A percentile compares a stretch with the other conserved stretches of the same genome.
Evolutionary conservation across 2,888 invertebrate species (phyloP).

Genomic region (Meiosimyza decipiens): DNA sequence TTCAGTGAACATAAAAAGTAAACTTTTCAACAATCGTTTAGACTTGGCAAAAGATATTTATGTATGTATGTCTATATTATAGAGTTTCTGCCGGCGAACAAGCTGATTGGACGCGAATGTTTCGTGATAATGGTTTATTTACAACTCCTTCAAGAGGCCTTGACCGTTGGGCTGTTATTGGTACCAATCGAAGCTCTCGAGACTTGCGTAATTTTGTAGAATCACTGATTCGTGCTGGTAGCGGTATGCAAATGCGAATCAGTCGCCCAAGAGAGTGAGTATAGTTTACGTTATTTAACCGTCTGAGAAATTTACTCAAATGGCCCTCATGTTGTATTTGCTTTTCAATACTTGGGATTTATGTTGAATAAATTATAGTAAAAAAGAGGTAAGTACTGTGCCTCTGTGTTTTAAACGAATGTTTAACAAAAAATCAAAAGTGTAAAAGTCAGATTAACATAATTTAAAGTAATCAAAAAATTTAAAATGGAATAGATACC

Average conservation of each 20-base stretch:
- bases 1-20: conserved; percentile 66
- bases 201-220: conserved; percentile 58
- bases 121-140: conserved; percentile 70
- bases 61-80: conserved; percentile 10
- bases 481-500: no score
- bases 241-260: conserved; percentile 67
- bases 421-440: neutral
- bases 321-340: neutral
- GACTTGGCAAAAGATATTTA: neutral
- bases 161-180: conserved; percentile 66
- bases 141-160: conserved; percentile 60
- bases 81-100: conserved; percentile 68
- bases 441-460: neutral
- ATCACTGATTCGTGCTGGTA: conserved; percentile 63
- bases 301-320: neutral
- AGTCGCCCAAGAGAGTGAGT: conserved; percentile 65
- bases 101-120: conserved; percentile 82
- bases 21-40: conserved; percentile 3
- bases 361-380: no score
- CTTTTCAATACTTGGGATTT: neutral
- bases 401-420: neutral
- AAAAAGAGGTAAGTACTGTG: no score
- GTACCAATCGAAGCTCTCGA: conserved; percentile 51
- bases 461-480: no score
- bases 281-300: neutral